phyloP scores from a whole-genome alignment of 2,797 vertebrate genomes.

The Chloroceryle amazona region DNA sequence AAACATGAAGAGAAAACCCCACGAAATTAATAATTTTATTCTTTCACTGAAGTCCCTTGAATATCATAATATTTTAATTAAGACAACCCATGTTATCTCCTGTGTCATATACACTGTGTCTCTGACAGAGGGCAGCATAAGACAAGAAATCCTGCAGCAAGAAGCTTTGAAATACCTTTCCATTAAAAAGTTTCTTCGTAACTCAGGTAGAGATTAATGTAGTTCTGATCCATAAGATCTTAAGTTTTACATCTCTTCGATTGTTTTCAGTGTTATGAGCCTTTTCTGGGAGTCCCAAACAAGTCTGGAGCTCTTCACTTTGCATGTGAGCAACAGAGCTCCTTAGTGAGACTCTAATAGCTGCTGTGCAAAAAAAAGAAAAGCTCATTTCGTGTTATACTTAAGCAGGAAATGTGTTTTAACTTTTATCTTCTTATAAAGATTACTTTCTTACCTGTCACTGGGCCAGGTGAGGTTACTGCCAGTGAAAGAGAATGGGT shows the following conservation, averaged over 20 bases:
- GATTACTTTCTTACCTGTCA: no score
- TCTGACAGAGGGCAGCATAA: neutral
- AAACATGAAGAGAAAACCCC: neutral
- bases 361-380: neutral
- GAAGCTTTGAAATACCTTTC: neutral
- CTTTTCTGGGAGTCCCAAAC: neutral
- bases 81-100: neutral
- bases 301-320: neutral
- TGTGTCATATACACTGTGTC: fast-evolving
- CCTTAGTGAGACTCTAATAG: neutral
- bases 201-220: neutral
- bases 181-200: neutral
- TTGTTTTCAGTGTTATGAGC: neutral
- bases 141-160: neutral
- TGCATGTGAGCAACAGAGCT: constrained; percentile 8
- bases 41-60: neutral
- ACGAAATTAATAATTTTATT: neutral
- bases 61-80: neutral
- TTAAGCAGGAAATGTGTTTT: neutral
- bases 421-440: neutral
- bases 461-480: neutral
- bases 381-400: neutral
- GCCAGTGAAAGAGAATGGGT: neutral
- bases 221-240: neutral
- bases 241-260: neutral